Percentiles rank a stretch among this genome's conserved stretches.
phyloP scores from a whole-genome alignment of 2,797 vertebrate species.

The Hemitrygon akajei region DNA sequence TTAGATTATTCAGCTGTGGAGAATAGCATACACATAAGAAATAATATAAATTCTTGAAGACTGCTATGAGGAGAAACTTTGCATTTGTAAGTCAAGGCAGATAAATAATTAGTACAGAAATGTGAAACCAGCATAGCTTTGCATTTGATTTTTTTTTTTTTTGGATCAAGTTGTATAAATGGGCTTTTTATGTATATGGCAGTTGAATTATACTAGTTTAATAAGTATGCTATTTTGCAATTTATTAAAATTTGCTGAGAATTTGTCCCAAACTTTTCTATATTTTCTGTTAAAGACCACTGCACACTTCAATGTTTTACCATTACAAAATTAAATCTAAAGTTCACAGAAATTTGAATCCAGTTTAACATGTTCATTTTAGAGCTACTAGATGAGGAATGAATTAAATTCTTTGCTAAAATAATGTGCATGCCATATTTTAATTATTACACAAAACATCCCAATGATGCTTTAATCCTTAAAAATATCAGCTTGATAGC shows the following conservation, averaged over 20 bases:
- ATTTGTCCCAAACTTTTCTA: not conserved
- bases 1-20: slow-evolving; percentile 88
- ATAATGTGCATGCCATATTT: not conserved
- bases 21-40: slow-evolving; percentile 35
- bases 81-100: not conserved
- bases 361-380: not conserved
- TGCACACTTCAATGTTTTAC: not conserved
- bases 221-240: not conserved
- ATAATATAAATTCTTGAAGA: not conserved
- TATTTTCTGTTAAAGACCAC: not conserved
- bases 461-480: not conserved
- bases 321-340: not conserved
- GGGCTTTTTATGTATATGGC: not conserved
- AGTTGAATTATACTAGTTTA: not conserved
- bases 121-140: not conserved
- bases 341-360: not conserved
- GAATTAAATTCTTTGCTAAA: not conserved
- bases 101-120: not conserved
- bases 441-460: not conserved
- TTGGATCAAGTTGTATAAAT: not conserved
- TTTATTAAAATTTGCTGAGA: not conserved
- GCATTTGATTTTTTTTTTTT: not conserved
- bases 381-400: not conserved
- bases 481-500: not conserved
- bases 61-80: not conserved